Evolutionary conservation across 64 coral and sea anemone genomes (phyloP).

Genomic region (Actinia tenebrosa): DNA sequence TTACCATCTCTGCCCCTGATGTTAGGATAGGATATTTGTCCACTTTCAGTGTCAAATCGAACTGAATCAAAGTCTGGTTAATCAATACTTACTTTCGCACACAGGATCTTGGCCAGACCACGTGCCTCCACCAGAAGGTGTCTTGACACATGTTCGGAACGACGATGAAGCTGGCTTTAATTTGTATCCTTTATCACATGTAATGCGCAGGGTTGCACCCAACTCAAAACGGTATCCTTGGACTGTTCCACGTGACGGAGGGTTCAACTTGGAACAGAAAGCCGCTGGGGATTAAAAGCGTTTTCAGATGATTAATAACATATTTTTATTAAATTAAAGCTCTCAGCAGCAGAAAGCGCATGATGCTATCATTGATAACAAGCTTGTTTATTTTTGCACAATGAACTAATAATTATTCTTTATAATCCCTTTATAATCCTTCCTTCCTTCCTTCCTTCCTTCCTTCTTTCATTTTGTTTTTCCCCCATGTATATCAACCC

Average conservation of each 20-base stretch:
- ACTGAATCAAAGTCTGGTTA: too few relatives aligned
- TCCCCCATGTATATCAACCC: too few relatives aligned
- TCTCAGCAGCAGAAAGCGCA: too few relatives aligned
- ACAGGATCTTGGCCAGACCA: constrained; percentile 48
- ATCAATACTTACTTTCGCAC: neutral
- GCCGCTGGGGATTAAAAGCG: constrained; percentile 20
- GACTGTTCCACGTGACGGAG: constrained; percentile 15
- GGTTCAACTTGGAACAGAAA: constrained; percentile 34
- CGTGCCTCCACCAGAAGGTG: constrained; percentile 25
- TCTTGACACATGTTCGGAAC: constrained; percentile 38
- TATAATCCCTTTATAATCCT: neutral
- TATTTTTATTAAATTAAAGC: too few relatives aligned
- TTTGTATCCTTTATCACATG: constrained; percentile 30
- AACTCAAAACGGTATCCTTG: constrained; percentile 61
- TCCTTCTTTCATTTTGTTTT: neutral
- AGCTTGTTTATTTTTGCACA: neutral
- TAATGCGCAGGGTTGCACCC: constrained; percentile 52
- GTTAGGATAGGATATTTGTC: too few relatives aligned
- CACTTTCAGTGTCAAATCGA: neutral
- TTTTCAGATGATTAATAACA: neutral
- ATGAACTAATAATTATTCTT: too few relatives aligned
- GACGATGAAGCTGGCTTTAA: constrained; percentile 39
- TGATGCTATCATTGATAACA: too few relatives aligned
- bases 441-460: neutral
- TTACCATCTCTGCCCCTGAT: too few relatives aligned